Conservation (phyloP, 1,140 invertebrate genomes). For the Hesperophylax magnus region DNA sequence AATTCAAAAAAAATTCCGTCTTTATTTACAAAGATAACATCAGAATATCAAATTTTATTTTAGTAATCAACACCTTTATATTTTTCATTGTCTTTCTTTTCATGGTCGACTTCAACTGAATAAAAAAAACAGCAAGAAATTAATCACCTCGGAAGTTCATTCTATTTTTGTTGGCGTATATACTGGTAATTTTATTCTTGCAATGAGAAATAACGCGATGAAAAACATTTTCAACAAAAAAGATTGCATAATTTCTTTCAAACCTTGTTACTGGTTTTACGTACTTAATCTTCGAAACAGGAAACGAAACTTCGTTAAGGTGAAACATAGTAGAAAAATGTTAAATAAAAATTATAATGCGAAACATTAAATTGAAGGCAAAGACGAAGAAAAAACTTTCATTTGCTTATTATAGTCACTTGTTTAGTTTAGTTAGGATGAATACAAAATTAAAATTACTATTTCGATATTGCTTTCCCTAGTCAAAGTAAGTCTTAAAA, state of each 20-base stretch:
- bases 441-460: no score
- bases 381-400: no score
- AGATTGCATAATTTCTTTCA: conserved; percentile 3
- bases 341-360: not conserved
- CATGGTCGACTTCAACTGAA: not conserved
- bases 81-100: not conserved
- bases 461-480: no score
- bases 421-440: no score
- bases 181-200: not conserved
- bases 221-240: conserved; percentile 13
- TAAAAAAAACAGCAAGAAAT: not conserved
- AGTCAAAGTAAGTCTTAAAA: no score
- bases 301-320: not conserved
- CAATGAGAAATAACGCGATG: conserved; percentile 9
- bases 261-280: not conserved
- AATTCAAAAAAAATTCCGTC: no score
- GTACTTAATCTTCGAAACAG: not conserved
- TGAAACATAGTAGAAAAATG: not conserved
- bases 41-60: not conserved
- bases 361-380: not conserved
- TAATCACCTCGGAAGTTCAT: conserved; percentile 7
- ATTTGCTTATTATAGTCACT: no score
- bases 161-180: conserved; percentile 7
- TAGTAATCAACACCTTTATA: not conserved
- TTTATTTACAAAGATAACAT: no score